A percentile compares a stretch with the other conserved stretches of the same genome.
phyloP scores from a whole-genome alignment of 2,888 invertebrate genomes.

The Balanococcus diminutus region DNA sequence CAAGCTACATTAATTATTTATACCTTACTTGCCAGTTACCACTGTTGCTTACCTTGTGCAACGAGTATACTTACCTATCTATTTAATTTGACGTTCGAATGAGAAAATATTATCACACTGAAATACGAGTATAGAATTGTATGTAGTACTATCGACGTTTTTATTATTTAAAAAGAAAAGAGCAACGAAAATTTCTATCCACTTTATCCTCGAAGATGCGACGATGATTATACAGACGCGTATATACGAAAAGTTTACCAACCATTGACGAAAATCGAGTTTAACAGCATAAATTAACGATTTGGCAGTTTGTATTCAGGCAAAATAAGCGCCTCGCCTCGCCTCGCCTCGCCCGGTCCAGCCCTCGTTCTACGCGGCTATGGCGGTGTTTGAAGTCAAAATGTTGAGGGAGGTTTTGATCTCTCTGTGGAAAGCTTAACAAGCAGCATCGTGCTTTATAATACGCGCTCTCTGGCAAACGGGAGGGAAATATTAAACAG shows the following conservation, averaged over 20 bases:
- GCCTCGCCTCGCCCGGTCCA: too few species aligned
- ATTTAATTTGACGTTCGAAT: too few species aligned
- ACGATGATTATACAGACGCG: background rate
- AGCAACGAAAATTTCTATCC: too few species aligned
- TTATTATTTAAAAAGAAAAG: too few species aligned
- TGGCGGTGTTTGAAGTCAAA: constrained; percentile 44
- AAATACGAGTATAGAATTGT: too few species aligned
- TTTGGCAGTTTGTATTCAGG: constrained; percentile 44
- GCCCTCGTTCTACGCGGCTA: too few species aligned
- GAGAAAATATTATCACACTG: too few species aligned
- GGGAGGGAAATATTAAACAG: constrained; percentile 46
- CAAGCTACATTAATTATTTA: background rate
- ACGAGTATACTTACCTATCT: too few species aligned
- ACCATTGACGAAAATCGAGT: constrained; percentile 37
- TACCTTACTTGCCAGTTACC: too few species aligned
- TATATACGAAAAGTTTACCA: background rate
- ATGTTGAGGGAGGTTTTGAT: constrained; percentile 45
- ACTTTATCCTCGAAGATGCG: too few species aligned
- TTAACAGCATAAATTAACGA: constrained; percentile 53
- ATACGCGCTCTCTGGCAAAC: background rate
- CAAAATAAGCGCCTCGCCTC: constrained; percentile 31
- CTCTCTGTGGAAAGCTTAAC: constrained; percentile 40
- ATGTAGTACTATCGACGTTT: too few species aligned
- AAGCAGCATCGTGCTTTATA: constrained; percentile 13
- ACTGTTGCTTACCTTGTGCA: too few species aligned